phyloP scores from a whole-genome alignment of 1,140 invertebrate genomes.

The Drosophila triauraria region DNA sequence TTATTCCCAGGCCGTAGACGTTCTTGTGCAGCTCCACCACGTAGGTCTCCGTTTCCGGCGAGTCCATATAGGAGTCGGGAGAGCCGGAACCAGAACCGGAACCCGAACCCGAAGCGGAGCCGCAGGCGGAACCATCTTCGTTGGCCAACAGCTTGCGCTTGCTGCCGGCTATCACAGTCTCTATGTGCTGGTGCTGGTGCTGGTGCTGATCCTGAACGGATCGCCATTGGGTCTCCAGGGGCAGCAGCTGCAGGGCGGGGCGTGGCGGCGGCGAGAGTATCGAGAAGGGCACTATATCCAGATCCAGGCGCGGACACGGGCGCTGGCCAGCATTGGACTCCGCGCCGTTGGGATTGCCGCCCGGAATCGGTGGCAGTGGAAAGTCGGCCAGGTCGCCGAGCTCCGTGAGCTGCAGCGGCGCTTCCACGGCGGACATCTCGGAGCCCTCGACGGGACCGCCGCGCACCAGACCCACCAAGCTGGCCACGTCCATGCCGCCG shows the following conservation, averaged over 20 bases:
- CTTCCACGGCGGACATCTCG: conserved; percentile 54
- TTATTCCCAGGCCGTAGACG: conserved; percentile 89
- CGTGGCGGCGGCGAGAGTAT: conserved; percentile 78
- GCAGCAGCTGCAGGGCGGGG: conserved; percentile 65
- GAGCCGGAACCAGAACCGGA: conserved; percentile 57
- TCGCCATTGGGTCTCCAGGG: conserved; percentile 63
- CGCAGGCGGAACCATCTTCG: conserved; percentile 36
- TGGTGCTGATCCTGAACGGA: conserved; percentile 36
- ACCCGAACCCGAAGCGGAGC: conserved; percentile 42
- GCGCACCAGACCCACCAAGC: conserved; percentile 67
- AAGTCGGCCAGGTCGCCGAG: conserved; percentile 72
- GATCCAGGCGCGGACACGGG: conserved; percentile 60
- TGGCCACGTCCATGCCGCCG: conserved; percentile 51
- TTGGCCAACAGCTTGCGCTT: conserved; percentile 57
- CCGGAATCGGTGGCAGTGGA: conserved; percentile 79
- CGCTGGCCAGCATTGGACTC: conserved; percentile 23
- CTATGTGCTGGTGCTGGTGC: conserved; percentile 56
- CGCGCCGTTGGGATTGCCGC: conserved; percentile 7
- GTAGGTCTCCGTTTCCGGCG: conserved; percentile 87
- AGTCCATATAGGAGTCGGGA: conserved; percentile 74
- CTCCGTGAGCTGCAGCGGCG: conserved; percentile 19
- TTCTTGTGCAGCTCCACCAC: conserved; percentile 88
- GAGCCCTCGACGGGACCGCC: conserved; percentile 66
- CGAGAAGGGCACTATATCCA: conserved; percentile 82
- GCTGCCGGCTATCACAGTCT: conserved; percentile 80